Evolutionary conservation across 2,888 invertebrate species (phyloP), one percentile per base, ranked within the genome.

Genomic region (Hylaea fasciaria): DNA sequence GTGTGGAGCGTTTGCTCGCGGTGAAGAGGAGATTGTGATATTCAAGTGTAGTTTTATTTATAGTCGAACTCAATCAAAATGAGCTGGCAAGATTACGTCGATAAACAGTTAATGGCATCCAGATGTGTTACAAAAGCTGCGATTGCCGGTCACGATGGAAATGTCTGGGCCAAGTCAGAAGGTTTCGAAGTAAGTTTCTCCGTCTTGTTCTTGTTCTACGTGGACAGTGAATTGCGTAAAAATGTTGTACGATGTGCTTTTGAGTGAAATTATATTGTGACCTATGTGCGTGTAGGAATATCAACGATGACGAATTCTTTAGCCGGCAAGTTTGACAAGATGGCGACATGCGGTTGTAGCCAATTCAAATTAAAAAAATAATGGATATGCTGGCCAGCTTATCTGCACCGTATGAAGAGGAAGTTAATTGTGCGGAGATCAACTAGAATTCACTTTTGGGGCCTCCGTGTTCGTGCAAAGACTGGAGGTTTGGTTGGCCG

Each of bases 51-150:
- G 92, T 91, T 91, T 88, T 88, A 90, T 87, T 87, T 82, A 88
- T 85, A 89, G 87, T 87, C 83, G 90, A 91, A 91, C 91, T 89
- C 79, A 83, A 79, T 90, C 93, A 95, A 93, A 93, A 97, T 97
- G 97, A 97, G 97, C 96, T 98, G 98, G 98, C 97, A 98, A 96
- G 97, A 97, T 96, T 98, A 98, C 95, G 97, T 98, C 93, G 97
- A 97, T 94, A 97, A 97, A 95, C 98, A 98, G 94, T 96, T 98
- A 94, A 94, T 98, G 94, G 97, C 97, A 89, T 97, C 97, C 92
- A 96, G 96, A 93, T 97, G 97, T 95, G 97, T 98, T 85, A 96
- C 96, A 93, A 97, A 97, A 95, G 98, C 97, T 83, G 97, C 97
- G 87, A 98, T 98, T 93, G 97, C 97, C 88, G 98, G 98, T 92